Percentiles rank a stretch among this genome's conserved stretches.
phyloP scores from a whole-genome alignment of 2,888 invertebrate species.

The Ypsolopha scabrella region DNA sequence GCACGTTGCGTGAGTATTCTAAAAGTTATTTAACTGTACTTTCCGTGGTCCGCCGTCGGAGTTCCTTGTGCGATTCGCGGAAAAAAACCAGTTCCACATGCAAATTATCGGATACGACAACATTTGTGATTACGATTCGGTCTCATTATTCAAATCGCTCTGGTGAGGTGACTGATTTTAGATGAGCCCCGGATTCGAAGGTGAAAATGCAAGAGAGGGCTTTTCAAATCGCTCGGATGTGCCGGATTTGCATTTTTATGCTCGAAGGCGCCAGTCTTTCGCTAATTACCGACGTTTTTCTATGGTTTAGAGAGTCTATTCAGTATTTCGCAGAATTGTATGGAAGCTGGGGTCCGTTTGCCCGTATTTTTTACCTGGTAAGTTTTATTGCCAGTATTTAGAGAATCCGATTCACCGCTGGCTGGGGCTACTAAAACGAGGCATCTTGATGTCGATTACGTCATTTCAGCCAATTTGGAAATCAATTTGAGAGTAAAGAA shows the following conservation, averaged over 20 bases:
- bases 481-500: no score
- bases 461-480: no score
- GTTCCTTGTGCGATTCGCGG: constrained; percentile 35
- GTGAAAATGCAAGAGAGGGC: constrained; percentile 12
- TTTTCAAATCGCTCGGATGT: constrained; percentile 16
- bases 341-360: no score
- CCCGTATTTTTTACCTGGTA: no score
- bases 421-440: no score
- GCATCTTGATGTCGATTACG: no score
- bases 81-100: constrained; percentile 38
- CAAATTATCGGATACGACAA: constrained; percentile 23
- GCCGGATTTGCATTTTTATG: constrained; percentile 9
- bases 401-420: no score
- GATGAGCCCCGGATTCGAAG: constrained; percentile 14
- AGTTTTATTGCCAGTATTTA: no score
- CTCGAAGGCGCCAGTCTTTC: constrained; percentile 8
- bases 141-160: not conserved
- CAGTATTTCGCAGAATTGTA: not conserved
- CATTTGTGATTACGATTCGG: not conserved
- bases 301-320: not conserved
- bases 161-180: constrained; percentile 15
- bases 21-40: constrained; percentile 59
- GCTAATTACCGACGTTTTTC: constrained; percentile 4
- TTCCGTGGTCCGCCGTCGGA: constrained; percentile 29
- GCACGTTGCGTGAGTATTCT: constrained; percentile 48